phyloP scores from a whole-genome alignment of 2,113 vertebrate species.

The Nicator chloris region DNA sequence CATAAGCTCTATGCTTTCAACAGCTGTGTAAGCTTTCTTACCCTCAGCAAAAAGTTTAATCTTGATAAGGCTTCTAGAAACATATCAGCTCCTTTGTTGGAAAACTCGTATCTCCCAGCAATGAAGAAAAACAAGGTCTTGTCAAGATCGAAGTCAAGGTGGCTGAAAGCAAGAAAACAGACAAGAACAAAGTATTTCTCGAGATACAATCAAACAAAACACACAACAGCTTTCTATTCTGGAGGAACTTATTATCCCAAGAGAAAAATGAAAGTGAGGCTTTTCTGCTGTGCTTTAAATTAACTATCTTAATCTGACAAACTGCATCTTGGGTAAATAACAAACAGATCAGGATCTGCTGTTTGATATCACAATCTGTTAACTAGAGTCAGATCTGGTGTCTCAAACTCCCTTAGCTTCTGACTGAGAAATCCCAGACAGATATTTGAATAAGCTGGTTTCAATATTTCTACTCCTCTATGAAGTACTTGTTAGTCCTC shows the following conservation, averaged over 20 bases:
- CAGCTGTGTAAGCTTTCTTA: constrained; percentile 57
- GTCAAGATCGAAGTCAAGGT: constrained; percentile 93
- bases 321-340: neutral
- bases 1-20: neutral
- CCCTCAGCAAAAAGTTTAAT: constrained; percentile 92
- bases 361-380: neutral
- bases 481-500: neutral
- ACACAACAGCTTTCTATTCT: neutral
- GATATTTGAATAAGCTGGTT: neutral
- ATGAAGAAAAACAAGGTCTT: constrained; percentile 97
- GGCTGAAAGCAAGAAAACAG: constrained; percentile 75
- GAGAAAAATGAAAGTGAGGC: neutral
- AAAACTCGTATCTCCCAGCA: constrained; percentile 94
- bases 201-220: neutral
- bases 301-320: neutral
- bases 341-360: neutral
- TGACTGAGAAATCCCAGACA: neutral
- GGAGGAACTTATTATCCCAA: neutral
- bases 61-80: constrained; percentile 94
- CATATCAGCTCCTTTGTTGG: constrained; percentile 96
- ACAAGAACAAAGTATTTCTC: neutral
- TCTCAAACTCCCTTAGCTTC: neutral
- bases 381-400: neutral
- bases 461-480: neutral
- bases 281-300: neutral